Evolutionary conservation across 2,888 invertebrate genomes (phyloP), one percentile per base, ranked within the genome.

Genomic region (Hirudinaria manillensis): DNA sequence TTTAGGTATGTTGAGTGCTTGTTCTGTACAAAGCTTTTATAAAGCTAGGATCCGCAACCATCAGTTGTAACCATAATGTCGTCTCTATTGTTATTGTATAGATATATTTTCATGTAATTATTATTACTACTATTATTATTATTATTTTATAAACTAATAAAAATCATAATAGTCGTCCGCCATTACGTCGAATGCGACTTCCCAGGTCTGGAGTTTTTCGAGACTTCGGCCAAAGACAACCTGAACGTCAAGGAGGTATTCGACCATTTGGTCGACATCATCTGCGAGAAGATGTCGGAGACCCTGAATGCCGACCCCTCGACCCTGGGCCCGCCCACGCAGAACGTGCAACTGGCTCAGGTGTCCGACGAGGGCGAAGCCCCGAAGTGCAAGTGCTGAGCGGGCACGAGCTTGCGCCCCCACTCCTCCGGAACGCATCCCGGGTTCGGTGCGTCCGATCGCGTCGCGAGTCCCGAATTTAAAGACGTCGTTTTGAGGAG

Each of bases 201-300:
- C 29, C 56, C 81, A 86, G 86, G 96, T 53, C 92, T 99, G 19
- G 97, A 98, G 87, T 99, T 99, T 87, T 99, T 96, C 85, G 99
- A 99, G 88, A 97, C 99, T 75, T 99, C 98, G 76, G 99, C 99
- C 81, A 99, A 99, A 87, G 99, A 99, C 87, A 99, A 99, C 87
- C 92, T 98, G 85, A 97, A 99, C 86, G 99, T 99, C 82, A 99
- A 99, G 81, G 86, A 87, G 16, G 97, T 98, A 74, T 99, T 99
- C 86, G 99, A 99, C 87, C 91, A 96, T 81, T 89, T 99, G 85
- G 99, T 99, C 80, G 99, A 99, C 87, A 98, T 99, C 83, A 99
- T 99, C 83, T 99, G 99, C 88, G 98, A 99, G 89, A 98, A 98
- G 89, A 99, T 99, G 98, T 97, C 97, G 66, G 98, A 99, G 88